Conservation (phyloP, 2,888 invertebrate species). For the Plagodis pulveraria region DNA sequence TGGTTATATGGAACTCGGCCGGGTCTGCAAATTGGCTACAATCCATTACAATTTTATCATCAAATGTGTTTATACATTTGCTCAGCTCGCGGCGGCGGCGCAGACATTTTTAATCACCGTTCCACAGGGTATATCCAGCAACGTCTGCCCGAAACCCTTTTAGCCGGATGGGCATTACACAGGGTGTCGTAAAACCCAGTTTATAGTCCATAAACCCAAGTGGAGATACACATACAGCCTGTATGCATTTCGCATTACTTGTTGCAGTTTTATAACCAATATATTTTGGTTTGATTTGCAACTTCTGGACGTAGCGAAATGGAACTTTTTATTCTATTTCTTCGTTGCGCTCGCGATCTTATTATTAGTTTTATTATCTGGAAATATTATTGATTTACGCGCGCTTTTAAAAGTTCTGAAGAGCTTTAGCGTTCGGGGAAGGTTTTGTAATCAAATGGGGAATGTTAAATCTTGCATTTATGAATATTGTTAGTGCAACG, state of each 20-base stretch:
- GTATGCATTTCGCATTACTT: constrained; percentile 77
- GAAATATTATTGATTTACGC: constrained; percentile 36
- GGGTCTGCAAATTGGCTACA: constrained; percentile 6
- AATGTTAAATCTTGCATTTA: constrained; percentile 7
- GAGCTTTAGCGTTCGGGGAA: constrained; percentile 28
- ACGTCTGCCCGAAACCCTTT: constrained; percentile 72
- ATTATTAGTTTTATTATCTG: constrained; percentile 23
- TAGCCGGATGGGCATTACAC: constrained; percentile 82
- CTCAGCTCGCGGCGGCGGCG: constrained; percentile 20
- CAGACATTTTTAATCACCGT: constrained; percentile 76
- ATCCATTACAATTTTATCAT: constrained; percentile 20
- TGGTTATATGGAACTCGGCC: no score
- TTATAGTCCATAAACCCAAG: constrained; percentile 81
- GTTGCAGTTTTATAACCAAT: constrained; percentile 84
- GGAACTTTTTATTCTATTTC: constrained; percentile 56
- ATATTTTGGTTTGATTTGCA: constrained; percentile 83
- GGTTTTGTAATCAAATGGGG: constrained; percentile 15
- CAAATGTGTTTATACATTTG: constrained; percentile 30
- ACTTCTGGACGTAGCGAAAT: constrained; percentile 70
- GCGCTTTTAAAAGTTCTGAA: constrained; percentile 23
- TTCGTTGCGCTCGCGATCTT: constrained; percentile 23
- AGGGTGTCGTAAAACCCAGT: constrained; percentile 71
- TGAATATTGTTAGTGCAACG: background rate
- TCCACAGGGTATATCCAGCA: constrained; percentile 48
- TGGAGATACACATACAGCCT: constrained; percentile 73